Evolutionary conservation across 2,888 invertebrate species (phyloP), one percentile per base, ranked within the genome.

Genomic region (Cacoxenus indagator): DNA sequence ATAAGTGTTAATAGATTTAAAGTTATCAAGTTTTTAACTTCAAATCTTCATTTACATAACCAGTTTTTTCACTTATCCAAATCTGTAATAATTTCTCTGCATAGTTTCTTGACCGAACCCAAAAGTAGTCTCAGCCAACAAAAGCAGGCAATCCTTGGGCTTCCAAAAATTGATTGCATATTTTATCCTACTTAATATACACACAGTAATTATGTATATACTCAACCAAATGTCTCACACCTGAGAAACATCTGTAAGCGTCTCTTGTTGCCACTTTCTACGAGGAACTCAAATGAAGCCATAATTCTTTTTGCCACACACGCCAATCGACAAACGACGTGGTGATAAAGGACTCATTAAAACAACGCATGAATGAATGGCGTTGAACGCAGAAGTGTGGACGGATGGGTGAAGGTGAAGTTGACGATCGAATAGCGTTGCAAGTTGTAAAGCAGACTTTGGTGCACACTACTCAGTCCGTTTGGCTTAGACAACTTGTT

Each of bases 271-370:
- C n/a, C n/a, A 43, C 45, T 5, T 43, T 43, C 45, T 43, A 43
- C n/a, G 45, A 43, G 45, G n/a, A 43, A n/a, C 14, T 43, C 51
- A 82, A 82, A 79, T 81, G 81, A 81, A 81, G 80, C 80, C 76
- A 83, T 81, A 83, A 81, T 83, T 81, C 80, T 75, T 79, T 43
- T 31, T 54, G 24, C 67, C 64, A 70, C 62, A 70, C 62, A 45
- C 59, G 66, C 64, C 71, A 71, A 67, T 68, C 73, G 82, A 64
- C 61, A 69, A 71, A 64, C 66, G n/a, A n/a, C 73, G 82, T 80
- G 76, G 83, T 81, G 83, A 83, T 81, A 81, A 83, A 81, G 80
- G 80, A 81, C 83, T 81, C 83, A 83, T 81, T 81, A 81, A 81
- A 81, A 83, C 80, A 83, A 83, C 83, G 37, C 51, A 51, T 22